Evolutionary conservation across 2,888 invertebrate species (phyloP), one percentile per base, ranked within the genome.

Genomic region (Lordiphosa fenestrarum): DNA sequence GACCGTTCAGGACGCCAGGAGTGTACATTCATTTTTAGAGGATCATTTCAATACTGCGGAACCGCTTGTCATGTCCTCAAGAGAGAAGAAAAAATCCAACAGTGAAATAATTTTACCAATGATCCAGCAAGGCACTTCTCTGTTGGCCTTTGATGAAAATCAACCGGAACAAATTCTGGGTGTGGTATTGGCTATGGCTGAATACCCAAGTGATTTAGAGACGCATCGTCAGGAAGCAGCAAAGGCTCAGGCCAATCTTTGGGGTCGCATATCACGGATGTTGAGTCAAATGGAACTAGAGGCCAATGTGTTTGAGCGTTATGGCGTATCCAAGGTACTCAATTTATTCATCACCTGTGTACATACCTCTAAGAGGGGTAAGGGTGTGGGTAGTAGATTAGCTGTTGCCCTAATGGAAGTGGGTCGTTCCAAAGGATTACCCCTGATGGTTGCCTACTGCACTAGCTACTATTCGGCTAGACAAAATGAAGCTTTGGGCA

Each of bases 401-500:
- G 61, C 71, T 0, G 23, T 47, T 21, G 60, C 62, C 5, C 61
- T 70, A 7, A 71, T 76, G 46, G 72, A 76, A 15, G 48, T 68
- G 12, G 83, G 69, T 0, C 68, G 56, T 10, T 39, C 51, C n/a
- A 58, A 76, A 35, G 69, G 73, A 5, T 78, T 70, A 39, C 54
- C 66, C 12, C 6, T 83, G 3, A 56, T 70, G 4, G 53, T 54
- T 6, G 65, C 62, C n/a, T 70, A 73, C 48, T 83, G 77, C 52
- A 75, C 83, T 0, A 82, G 83, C 51, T 53, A 69, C 4, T 81
- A 74, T 59, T 73, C 83, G 2, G 69, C 65, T 0, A 66, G 69
- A 13, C 64, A 80, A 19, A 73, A 73, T 19, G 63, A 76, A 53
- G 59, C 57, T 6, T 44, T 77, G 38, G 66, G 64, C 10, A 81